Evolutionary conservation across 2,888 invertebrate species (phyloP).

Genomic region (Anthrax anthrax): DNA sequence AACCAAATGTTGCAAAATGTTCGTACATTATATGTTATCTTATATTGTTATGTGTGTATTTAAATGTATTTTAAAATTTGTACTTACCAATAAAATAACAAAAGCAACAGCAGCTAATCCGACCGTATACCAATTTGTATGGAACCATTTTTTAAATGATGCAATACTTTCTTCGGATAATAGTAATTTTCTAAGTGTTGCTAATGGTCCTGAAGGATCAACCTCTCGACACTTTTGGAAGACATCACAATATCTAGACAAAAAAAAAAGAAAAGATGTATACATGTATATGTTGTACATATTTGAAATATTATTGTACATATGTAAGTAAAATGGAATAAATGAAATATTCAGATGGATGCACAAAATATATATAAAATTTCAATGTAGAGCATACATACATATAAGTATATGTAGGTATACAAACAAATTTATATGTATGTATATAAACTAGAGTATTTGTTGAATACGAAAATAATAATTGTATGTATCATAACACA

Average conservation of each 20-base stretch:
- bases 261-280: slow-evolving; percentile 3
- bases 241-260: slow-evolving; percentile 45
- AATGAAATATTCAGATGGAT: background rate
- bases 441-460: too few species aligned
- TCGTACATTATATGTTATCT: too few species aligned
- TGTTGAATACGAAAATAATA: too few species aligned
- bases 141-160: slow-evolving; percentile 73
- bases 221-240: slow-evolving; percentile 75
- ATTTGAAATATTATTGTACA: too few species aligned
- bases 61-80: slow-evolving; percentile 1
- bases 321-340: background rate
- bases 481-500: too few species aligned
- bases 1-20: too few species aligned
- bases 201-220: slow-evolving; percentile 83
- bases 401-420: too few species aligned
- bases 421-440: too few species aligned
- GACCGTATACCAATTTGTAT: slow-evolving; percentile 84
- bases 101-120: slow-evolving; percentile 58
- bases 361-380: too few species aligned
- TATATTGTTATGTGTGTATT: too few species aligned
- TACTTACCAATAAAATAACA: slow-evolving; percentile 66
- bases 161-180: slow-evolving; percentile 82
- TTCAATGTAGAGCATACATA: too few species aligned
- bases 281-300: background rate
- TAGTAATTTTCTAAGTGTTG: slow-evolving; percentile 71